Conservation (phyloP, 1,140 invertebrate genomes). For the Ceratosolen solmsi region DNA sequence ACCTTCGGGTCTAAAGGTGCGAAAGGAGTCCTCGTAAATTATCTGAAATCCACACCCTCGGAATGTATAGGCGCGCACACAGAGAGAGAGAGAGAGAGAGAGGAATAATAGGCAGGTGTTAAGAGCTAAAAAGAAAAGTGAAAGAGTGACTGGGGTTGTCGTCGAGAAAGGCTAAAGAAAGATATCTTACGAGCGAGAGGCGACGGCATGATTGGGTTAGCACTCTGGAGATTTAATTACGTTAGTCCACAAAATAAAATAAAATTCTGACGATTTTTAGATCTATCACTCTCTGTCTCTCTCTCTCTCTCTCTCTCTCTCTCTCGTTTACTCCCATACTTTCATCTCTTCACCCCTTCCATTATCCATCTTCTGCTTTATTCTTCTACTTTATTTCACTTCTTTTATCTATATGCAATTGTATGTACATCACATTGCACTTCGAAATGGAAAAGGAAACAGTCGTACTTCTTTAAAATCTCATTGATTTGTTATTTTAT, state of each 20-base stretch:
- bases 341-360: neutral
- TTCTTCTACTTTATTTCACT: neutral
- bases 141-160: neutral
- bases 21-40: neutral
- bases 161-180: neutral
- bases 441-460: neutral
- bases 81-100: too few relatives aligned
- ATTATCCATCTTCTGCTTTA: neutral
- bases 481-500: neutral
- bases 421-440: neutral
- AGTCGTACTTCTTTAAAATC: neutral
- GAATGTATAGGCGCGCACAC: too few relatives aligned
- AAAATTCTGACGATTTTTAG: too few relatives aligned
- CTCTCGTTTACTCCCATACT: neutral
- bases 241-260: conserved; percentile 58
- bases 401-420: neutral
- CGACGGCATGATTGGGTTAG: conserved; percentile 60
- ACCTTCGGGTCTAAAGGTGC: neutral
- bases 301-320: conserved; percentile 2
- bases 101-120: neutral
- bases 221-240: conserved; percentile 57
- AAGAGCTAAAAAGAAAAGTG: neutral
- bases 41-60: neutral
- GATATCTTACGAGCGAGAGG: neutral
- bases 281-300: conserved; percentile 23